Evolutionary conservation across 2,797 vertebrate genomes (phyloP).

Genomic region (Mormyrus proboscirostris): DNA sequence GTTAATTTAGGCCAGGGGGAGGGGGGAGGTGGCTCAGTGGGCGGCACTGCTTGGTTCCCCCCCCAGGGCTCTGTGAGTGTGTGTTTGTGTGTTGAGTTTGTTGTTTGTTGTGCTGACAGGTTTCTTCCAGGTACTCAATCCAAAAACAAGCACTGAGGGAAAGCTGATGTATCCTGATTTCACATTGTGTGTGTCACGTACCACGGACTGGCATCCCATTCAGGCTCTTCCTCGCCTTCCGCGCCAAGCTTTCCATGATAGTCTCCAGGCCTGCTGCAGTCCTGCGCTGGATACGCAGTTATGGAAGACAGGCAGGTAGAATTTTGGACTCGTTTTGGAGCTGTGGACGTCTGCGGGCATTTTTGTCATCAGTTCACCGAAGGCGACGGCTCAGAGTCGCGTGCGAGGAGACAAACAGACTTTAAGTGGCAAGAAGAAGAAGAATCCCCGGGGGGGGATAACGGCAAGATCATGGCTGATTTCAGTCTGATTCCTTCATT

Average conservation of each 20-base stretch:
- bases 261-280: neutral
- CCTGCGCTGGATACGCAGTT: neutral
- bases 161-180: neutral
- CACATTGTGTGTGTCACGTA: neutral
- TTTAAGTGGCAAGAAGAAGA: constrained; percentile 3
- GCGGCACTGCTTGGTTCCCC: neutral
- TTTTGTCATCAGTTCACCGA: neutral
- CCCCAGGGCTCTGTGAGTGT: neutral
- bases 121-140: neutral
- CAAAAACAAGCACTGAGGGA: neutral
- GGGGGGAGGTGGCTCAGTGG: neutral
- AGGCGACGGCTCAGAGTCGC: no score
- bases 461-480: constrained; percentile 21
- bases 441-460: constrained; percentile 1
- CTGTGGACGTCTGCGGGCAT: neutral
- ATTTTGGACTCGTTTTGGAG: neutral
- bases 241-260: neutral
- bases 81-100: neutral
- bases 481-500: constrained; percentile 26
- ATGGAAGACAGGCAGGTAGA: neutral
- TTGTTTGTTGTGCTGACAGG: neutral
- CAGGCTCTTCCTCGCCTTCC: neutral
- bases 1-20: neutral
- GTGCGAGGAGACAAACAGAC: constrained; percentile 34
- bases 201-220: neutral